Conservation (phyloP, 2,113 vertebrate species). For the Pelvicachromis taeniatus region DNA sequence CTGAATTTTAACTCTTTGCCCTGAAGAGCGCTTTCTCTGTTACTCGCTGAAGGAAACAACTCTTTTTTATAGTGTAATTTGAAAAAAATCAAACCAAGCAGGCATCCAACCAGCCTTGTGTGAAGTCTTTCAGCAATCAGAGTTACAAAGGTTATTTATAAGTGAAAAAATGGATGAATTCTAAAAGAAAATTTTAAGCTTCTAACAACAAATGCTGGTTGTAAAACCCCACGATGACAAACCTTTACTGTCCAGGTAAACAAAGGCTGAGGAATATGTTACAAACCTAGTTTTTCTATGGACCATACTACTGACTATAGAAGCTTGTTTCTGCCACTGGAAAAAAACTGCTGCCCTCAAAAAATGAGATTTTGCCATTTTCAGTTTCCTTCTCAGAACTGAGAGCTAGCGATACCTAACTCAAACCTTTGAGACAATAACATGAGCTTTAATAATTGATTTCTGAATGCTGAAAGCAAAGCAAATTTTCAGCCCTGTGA, state of each 20-base stretch:
- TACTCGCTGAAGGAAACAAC: background rate
- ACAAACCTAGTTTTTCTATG: background rate
- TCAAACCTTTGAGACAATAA: background rate
- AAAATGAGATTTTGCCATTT: background rate
- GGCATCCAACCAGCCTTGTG: background rate
- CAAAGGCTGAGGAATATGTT: background rate
- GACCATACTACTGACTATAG: background rate
- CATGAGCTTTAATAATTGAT: background rate
- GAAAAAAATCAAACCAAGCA: rapidly evolving
- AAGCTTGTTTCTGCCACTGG: background rate
- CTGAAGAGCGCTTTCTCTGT: no score
- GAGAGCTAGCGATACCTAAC: background rate
- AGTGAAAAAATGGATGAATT: background rate
- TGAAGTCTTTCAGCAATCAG: background rate
- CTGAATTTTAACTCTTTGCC: background rate
- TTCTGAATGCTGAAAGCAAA: background rate
- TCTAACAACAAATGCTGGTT: background rate
- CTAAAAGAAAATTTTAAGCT: background rate
- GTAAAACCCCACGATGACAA: background rate
- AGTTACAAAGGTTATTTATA: background rate
- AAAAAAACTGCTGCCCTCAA: background rate
- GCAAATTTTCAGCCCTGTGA: background rate
- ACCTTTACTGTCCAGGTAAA: background rate
- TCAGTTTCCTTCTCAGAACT: background rate
- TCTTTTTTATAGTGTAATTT: background rate